phyloP scores from a whole-genome alignment of 2,113 vertebrate genomes.

The Globicephala melas region DNA sequence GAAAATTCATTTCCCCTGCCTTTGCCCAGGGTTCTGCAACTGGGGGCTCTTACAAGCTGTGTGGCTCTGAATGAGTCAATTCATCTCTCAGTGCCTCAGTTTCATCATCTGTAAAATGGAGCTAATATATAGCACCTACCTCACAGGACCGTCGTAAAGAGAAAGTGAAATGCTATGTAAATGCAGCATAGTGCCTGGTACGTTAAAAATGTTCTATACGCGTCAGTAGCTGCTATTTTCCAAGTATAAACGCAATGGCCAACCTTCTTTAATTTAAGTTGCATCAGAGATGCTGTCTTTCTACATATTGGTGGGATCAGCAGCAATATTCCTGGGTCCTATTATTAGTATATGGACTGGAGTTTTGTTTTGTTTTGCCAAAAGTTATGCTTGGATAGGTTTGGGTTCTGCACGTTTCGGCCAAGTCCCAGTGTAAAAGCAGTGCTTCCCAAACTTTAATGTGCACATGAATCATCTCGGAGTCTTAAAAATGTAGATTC shows the following conservation, averaged over 20 bases:
- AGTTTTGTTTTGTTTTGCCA: background rate
- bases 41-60: background rate
- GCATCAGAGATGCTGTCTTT: background rate
- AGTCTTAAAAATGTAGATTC: background rate
- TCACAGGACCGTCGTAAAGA: background rate
- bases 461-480: background rate
- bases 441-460: background rate
- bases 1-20: background rate
- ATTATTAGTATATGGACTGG: background rate
- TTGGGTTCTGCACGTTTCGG: background rate
- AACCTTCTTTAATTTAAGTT: background rate
- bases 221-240: background rate
- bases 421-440: background rate
- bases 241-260: background rate
- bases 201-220: background rate
- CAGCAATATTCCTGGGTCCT: background rate
- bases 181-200: background rate
- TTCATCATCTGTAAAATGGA: background rate
- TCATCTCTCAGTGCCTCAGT: background rate
- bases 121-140: background rate
- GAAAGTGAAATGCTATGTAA: background rate
- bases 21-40: background rate
- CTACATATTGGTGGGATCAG: background rate
- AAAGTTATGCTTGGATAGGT: background rate
- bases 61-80: background rate